Conservation (phyloP, 2,888 invertebrate genomes). For the Oligia strigilis region DNA sequence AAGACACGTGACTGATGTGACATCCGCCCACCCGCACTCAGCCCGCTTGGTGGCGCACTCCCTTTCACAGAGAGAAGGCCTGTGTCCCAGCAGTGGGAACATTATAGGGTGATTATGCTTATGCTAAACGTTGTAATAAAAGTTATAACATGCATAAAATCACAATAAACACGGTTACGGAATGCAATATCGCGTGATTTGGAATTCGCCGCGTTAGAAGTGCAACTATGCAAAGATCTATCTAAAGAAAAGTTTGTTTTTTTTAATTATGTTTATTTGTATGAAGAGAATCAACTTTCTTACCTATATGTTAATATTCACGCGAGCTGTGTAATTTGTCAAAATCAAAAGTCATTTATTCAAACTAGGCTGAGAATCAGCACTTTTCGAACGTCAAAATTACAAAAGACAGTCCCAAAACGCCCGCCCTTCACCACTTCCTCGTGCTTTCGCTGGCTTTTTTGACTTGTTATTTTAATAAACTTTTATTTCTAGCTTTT, state of each 20-base stretch:
- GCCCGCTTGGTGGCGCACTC: neutral
- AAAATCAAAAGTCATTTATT: too few species aligned
- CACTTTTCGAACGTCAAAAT: too few species aligned
- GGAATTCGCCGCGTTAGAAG: conserved; percentile 15
- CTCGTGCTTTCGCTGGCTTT: too few species aligned
- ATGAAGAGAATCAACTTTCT: neutral
- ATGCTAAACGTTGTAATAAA: conserved; percentile 14
- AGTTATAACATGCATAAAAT: conserved; percentile 33
- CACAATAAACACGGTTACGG: conserved; percentile 30
- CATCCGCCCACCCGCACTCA: neutral
- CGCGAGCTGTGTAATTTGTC: neutral
- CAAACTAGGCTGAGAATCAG: too few species aligned
- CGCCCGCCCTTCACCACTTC: too few species aligned
- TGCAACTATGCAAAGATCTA: conserved; percentile 20
- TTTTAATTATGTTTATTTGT: neutral
- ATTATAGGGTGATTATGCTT: neutral
- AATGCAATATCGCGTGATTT: conserved; percentile 53
- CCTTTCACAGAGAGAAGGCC: neutral
- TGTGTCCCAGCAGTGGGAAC: neutral
- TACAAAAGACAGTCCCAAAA: too few species aligned
- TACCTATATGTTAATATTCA: neutral
- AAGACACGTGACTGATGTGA: neutral
- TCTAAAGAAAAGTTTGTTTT: conserved; percentile 19
- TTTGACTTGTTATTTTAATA: neutral
- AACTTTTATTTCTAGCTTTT: neutral